Evolutionary conservation across 2,113 vertebrate genomes (phyloP).

Genomic region (Crypturellus undulatus): DNA sequence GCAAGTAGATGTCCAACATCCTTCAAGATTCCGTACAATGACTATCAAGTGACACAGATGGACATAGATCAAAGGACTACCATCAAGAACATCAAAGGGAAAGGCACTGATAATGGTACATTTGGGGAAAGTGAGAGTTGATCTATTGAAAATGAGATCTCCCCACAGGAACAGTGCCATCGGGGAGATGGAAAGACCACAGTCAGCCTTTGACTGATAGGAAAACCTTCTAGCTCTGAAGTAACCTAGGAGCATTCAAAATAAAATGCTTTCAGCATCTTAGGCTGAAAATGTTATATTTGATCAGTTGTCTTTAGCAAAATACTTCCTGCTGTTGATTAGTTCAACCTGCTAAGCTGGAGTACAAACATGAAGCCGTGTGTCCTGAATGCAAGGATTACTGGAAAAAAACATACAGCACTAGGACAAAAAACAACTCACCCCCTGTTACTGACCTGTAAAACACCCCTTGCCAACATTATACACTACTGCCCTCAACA

Average conservation of each 20-base stretch:
- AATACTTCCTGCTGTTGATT: not conserved
- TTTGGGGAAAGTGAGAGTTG: not conserved
- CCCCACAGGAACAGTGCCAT: not conserved
- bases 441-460: not conserved
- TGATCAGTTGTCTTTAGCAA: not conserved
- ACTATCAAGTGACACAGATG: not conserved
- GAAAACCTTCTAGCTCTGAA: not conserved
- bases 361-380: not conserved
- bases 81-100: not conserved
- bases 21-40: not conserved
- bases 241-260: not conserved
- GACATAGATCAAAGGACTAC: not conserved
- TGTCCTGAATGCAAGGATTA: not conserved
- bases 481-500: not conserved
- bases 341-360: not conserved
- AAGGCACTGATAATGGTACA: not conserved
- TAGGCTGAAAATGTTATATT: not conserved
- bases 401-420: not conserved
- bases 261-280: not conserved
- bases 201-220: not conserved
- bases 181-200: not conserved
- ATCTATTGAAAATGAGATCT: not conserved
- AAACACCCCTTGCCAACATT: not conserved
- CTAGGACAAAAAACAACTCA: not conserved
- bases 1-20: not conserved